phyloP scores from a whole-genome alignment of 1,140 invertebrate species.

The Sesamia nonagrioides region DNA sequence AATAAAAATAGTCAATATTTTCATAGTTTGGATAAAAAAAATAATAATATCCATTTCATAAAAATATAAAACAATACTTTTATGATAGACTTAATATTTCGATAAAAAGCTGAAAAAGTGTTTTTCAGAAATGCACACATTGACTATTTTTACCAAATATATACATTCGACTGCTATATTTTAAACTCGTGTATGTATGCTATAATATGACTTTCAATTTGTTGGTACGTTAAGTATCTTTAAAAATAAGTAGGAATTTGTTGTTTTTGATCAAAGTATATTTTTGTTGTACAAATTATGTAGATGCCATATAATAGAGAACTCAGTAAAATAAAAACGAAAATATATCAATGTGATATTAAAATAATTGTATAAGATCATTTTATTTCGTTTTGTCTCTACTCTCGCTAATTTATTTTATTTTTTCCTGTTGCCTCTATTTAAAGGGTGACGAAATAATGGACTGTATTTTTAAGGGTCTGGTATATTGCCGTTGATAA shows the following conservation, averaged over 20 bases:
- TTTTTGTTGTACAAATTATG: constrained; percentile 46
- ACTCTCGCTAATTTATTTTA: background rate
- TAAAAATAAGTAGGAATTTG: constrained; percentile 18
- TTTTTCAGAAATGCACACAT: background rate
- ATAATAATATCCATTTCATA: too few species aligned
- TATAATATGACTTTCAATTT: constrained; percentile 11
- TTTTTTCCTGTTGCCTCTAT: background rate
- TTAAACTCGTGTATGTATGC: background rate
- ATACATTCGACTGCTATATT: constrained; percentile 5
- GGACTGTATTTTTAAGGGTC: too few species aligned
- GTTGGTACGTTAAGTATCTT: background rate
- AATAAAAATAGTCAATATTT: background rate
- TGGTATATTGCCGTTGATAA: too few species aligned
- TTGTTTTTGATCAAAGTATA: constrained; percentile 50
- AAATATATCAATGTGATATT: constrained; percentile 67
- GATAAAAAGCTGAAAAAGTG: background rate
- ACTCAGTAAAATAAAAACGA: constrained; percentile 47
- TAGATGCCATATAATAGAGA: constrained; percentile 49
- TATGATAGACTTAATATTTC: background rate
- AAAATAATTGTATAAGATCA: constrained; percentile 34
- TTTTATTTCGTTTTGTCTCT: constrained; percentile 22
- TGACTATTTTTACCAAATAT: constrained; percentile 16
- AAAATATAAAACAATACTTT: too few species aligned
- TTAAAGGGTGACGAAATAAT: too few species aligned
- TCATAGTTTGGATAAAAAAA: background rate